Base-by-base conservation (phyloP, 2,113 vertebrate species). In the Poeciliopsis retropinna region DNA sequence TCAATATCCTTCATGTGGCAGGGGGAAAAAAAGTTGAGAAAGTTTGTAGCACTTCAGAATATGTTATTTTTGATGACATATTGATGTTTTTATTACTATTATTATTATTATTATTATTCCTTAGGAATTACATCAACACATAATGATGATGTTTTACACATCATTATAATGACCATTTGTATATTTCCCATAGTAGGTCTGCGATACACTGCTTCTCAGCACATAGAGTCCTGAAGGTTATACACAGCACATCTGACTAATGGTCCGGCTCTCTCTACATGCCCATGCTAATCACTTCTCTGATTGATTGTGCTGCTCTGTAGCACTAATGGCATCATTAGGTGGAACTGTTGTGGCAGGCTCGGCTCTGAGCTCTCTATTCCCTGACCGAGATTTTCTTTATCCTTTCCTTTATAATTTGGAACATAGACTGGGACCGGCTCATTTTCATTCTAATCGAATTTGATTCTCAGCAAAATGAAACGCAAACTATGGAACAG, bases 301-400 rank as follows among this genome's bases (percentile, higher is more conserved):
- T 89, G 91, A 93, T 92, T 91, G 87, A 94, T 90, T 81, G 75
- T 75, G 79, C 80, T 76, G 83, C 89, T 78, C 62, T 41, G 69
- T 78, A 85, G 73, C 79, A 85, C 90, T 93, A 93, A 92, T 92
- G 89, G 90, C 73, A 83, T 94, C 89, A 91, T 90, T 93, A 92
- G 89, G 87, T 68, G 72, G 75, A 83, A 82, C 86, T 78, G 87
- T 87, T 89, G 88, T 86, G 83, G 84, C 84, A 83, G 71, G 66
- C 82, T 84, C 29, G 31, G 80, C 78, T 85, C 74, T 81, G 74
- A 84, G 81, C 74, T 88, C 66, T 85, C 82, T 70, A 68, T 76
- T 81, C 84, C 75, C 79, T 37, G 19, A 3, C 67, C 7, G 22
- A 69, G 47, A 63, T 87, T 81, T 83, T 69, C 76, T 83, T 84